Evolutionary conservation across 2,113 vertebrate species (phyloP), one percentile per base, ranked within the genome.

Genomic region (Barbus barbus): DNA sequence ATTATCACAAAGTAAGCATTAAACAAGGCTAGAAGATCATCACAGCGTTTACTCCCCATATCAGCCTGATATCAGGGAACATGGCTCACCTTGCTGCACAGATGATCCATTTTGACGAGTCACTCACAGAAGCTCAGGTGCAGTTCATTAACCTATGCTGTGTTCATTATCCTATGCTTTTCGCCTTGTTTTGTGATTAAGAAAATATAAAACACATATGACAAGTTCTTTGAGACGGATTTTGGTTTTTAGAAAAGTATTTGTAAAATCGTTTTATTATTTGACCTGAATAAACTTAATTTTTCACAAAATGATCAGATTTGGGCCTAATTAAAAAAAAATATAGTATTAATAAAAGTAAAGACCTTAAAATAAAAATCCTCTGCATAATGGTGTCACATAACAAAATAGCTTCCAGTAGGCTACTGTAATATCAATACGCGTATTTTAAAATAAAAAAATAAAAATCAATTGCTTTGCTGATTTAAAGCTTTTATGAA

Each of bases 71-170:
- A 22, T 11, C 5, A 26, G 77, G 31, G 38, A 78, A 44, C 20
- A 24, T 1, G 18, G 58, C 79, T 69, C 61, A 86, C 82, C 65
- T 79, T 77, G 38, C 26, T 53, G 69, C 67, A 85, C 44, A 83
- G 76, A n/a, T 18, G 31, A 78, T 86, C 78, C 78, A 88, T 84
- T 79, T 84, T 79, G 60, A 78, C 0, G 9, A 75, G n/a, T 24
- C 72, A 36, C 28, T 48, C 28, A 28, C 22, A 22, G 44, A 73
- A 56, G 61, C 74, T 81, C 87, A 63, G 73, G 84, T 86, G 81
- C 28, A 41, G 46, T 44, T 78, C 67, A 82, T 86, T 77, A 72
- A 6, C 20, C 38, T 46, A 3, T 61, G 46, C 20, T 38, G 36
- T 79, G 53, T 79, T 48, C 33, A 48, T n/a, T n/a, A n/a, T n/a